A percentile compares a stretch with the other conserved stretches of the same genome.
phyloP scores from a whole-genome alignment of 1,140 invertebrate genomes.

The Drosophila punjabiensis region DNA sequence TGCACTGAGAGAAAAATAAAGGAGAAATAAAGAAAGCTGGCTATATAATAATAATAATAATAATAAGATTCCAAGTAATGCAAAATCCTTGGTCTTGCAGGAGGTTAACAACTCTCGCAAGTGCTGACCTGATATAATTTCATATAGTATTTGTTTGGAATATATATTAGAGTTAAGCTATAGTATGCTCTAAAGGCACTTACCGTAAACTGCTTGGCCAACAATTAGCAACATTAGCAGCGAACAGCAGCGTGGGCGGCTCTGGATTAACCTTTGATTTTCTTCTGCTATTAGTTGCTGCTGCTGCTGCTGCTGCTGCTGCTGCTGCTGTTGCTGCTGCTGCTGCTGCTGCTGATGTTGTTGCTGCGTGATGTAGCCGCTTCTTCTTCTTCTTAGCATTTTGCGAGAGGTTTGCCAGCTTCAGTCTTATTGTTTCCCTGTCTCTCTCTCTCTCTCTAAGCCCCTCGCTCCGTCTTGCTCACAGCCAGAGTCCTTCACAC shows the following conservation, averaged over 20 bases:
- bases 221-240: conserved; percentile 77
- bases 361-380: conserved; percentile 19
- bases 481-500: conserved; percentile 32
- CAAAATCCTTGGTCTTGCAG: background rate
- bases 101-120: background rate
- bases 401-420: conserved; percentile 47
- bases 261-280: conserved; percentile 39
- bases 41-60: background rate
- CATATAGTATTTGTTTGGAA: background rate
- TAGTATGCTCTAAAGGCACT: conserved; percentile 42
- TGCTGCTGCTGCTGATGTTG: conserved; percentile 13
- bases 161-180: background rate
- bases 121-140: no score
- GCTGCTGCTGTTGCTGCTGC: conserved; percentile 11
- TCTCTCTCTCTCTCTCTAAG: conserved; percentile 14
- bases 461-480: background rate
- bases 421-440: conserved; percentile 51
- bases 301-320: background rate
- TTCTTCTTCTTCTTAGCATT: conserved; percentile 39
- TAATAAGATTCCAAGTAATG: no score
- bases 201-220: conserved; percentile 78
- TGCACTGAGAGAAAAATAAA: conserved; percentile 17
- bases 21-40: background rate
- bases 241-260: conserved; percentile 31
- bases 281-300: conserved; percentile 8